Evolutionary conservation across 2,113 vertebrate species (phyloP), one percentile per base, ranked within the genome.

Genomic region (Pelecanoides urinatrix): DNA sequence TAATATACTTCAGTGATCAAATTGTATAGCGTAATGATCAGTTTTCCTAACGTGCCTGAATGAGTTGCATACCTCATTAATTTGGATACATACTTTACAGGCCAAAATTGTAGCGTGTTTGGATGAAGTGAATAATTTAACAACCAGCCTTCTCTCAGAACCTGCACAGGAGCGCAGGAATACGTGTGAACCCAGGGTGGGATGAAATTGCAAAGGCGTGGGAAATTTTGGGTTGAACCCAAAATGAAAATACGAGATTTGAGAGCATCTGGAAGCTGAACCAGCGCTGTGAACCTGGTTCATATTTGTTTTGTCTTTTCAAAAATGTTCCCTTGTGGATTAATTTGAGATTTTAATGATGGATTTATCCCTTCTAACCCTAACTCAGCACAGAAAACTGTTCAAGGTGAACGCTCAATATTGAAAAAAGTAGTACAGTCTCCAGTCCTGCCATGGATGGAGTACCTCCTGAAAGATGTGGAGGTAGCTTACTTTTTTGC

Each of bases 1-100:
- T 95, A 94, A 97, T 96, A 96, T 97, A 96, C 80, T 94, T 96
- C 96, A 95, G 86, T 95, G 95, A 95, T 97, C 92, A 96, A 79
- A 87, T 92, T 97, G 91, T 97, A 89, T 62, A 70, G 89, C 3
- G 0, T 92, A 96, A 96, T 84, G 91, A 96, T 97, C 77, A 79
- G 70, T 87, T 91, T 95, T 95, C 94, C 74, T 91, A 95, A 82
- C 9, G 45, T 90, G 96, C 91, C 84, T 91, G 91, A 91, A 87
- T 89, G 95, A 96, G 53, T 72, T 92, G 89, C 96, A 94, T 94
- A 96, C 58, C 86, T 97, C 95, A 94, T 94, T 96, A 95, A 96
- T 91, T 96, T 85, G 87, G 80, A 72, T 82, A 59, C 70, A 44
- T 42, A 55, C 70, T 94, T 92, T 75, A 79, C 50, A 65, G 67